Percentiles rank a stretch among this genome's conserved stretches.
Conservation (phyloP, 2,888 invertebrate genomes). For the Listrodromus nycthemerus region DNA sequence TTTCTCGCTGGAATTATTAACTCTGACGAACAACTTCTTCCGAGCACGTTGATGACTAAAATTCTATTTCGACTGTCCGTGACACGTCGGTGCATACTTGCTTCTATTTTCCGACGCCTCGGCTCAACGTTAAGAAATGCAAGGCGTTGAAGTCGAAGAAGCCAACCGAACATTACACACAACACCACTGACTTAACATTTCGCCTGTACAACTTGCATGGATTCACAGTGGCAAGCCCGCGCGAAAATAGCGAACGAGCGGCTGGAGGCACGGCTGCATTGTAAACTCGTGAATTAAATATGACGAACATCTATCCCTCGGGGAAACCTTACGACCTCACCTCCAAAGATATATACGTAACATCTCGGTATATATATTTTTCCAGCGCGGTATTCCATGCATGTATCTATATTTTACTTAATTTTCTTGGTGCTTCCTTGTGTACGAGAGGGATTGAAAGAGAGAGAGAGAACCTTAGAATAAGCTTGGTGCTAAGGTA, state of each 20-base stretch:
- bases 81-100: neutral
- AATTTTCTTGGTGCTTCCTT: constrained; percentile 52
- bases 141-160: constrained; percentile 26
- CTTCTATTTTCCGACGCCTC: constrained; percentile 12
- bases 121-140: neutral
- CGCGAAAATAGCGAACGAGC: constrained; percentile 13
- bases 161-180: constrained; percentile 11
- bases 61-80: constrained; percentile 18
- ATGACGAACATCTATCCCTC: constrained; percentile 69
- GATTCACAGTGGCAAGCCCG: constrained; percentile 21
- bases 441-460: constrained; percentile 52
- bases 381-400: constrained; percentile 43
- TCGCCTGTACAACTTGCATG: constrained; percentile 19
- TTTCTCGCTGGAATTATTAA: neutral
- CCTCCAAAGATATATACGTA: constrained; percentile 40
- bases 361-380: constrained; percentile 9
- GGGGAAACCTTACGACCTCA: constrained; percentile 54
- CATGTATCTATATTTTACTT: constrained; percentile 53
- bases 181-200: constrained; percentile 19
- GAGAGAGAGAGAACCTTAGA: constrained; percentile 45
- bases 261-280: constrained; percentile 35
- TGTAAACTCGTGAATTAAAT: constrained; percentile 76
- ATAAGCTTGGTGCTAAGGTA: constrained; percentile 30
- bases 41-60: constrained; percentile 28
- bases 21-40: neutral